These are phyloP conservation scores for Odobenus rosmarus DNA, from an alignment of 2,113 vertebrate species.

Conservation along the genomic window DNA sequence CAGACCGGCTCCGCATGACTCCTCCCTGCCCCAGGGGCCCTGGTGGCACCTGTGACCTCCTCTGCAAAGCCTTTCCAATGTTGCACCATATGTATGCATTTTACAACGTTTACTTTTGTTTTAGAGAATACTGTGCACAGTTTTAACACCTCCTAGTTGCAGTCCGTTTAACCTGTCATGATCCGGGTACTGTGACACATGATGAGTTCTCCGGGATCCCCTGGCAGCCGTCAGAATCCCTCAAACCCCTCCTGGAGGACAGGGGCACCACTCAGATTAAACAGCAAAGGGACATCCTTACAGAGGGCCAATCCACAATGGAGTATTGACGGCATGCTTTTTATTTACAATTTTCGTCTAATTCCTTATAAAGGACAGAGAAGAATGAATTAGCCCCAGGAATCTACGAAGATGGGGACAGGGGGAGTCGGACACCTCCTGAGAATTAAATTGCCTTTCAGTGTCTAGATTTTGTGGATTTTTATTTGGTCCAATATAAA, in stretches of 20 bases:
- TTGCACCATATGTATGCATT: not conserved
- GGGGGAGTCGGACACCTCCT: not conserved
- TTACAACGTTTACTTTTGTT: not conserved
- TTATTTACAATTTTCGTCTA: not conserved
- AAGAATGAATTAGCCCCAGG: not conserved
- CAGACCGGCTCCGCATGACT: not conserved
- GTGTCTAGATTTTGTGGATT: not conserved
- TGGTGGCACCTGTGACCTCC: not conserved
- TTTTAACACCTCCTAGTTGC: not conserved
- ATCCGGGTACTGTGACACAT: not conserved
- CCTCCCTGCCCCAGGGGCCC: not conserved
- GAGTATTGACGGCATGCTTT: not conserved
- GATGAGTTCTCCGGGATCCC: not conserved
- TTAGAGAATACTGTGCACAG: not conserved
- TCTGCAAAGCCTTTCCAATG: not conserved
- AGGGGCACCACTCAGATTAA: accelerated
- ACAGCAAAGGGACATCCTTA: not conserved
- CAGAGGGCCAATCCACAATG: not conserved
- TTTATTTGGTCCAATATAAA: not conserved
- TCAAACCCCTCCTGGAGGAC: not conserved
- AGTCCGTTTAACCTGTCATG: not conserved
- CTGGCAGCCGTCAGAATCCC: too few species aligned
- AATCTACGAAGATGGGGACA: not conserved
- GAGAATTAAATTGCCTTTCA: not conserved
- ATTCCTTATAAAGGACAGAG: not conserved